A percentile compares a stretch with the other conserved stretches of the same genome.
Conservation (phyloP, 1,140 invertebrate species). For the Bombus vancouverensis region DNA sequence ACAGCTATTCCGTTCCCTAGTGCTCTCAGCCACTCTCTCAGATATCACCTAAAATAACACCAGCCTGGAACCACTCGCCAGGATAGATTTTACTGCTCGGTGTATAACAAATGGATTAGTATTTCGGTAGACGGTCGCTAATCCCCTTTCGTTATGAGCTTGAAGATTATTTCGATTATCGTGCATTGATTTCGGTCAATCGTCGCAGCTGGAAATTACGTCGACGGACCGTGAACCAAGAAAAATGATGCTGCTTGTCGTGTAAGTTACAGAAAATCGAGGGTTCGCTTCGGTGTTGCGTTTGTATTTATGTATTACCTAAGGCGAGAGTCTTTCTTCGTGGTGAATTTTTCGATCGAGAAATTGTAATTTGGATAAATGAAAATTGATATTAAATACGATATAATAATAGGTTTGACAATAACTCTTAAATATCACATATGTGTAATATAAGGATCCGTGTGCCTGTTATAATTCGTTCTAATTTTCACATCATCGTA, state of each 20-base stretch:
- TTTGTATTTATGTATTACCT: neutral
- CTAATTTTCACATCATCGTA: no score
- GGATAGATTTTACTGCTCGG: slow-evolving; percentile 62
- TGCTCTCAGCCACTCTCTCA: slow-evolving; percentile 49
- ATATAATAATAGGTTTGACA: no score
- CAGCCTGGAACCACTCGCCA: slow-evolving; percentile 43
- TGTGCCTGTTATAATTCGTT: no score
- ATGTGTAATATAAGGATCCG: no score
- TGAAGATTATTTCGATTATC: slow-evolving; percentile 58
- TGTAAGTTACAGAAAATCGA: neutral
- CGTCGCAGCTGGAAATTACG: slow-evolving; percentile 5
- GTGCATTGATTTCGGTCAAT: slow-evolving; percentile 53
- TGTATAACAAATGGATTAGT: slow-evolving; percentile 69
- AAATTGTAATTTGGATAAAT: no score
- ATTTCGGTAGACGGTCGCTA: slow-evolving; percentile 53
- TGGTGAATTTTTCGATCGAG: no score
- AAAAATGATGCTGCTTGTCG: neutral
- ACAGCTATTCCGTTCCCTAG: slow-evolving; percentile 41
- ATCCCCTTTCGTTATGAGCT: slow-evolving; percentile 46
- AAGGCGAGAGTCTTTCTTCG: no score
- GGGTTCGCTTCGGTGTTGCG: neutral
- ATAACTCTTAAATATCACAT: no score
- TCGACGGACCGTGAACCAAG: neutral
- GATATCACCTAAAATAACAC: slow-evolving; percentile 69
- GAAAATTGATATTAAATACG: no score